Evolutionary conservation across 1,140 invertebrate species (phyloP).

Genomic region (Acromyrmex charruanus): DNA sequence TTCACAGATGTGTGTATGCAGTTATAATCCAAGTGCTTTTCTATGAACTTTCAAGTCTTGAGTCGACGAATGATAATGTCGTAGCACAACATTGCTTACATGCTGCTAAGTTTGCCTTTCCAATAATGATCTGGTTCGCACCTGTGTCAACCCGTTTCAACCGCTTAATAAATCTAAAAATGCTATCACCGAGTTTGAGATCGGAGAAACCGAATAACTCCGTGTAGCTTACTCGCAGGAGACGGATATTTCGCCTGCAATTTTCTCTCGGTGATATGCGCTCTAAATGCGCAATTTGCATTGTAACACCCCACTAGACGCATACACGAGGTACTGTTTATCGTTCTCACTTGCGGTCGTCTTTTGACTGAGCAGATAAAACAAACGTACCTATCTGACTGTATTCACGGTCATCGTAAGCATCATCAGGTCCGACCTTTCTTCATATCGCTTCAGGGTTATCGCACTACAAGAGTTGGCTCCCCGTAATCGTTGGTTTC

Average conservation of each 20-base stretch:
- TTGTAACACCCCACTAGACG: slow-evolving; percentile 21
- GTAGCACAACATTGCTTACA: not conserved
- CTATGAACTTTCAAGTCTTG: not conserved
- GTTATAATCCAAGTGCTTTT: not conserved
- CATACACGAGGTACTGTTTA: slow-evolving; percentile 45
- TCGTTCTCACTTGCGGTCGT: slow-evolving; percentile 2
- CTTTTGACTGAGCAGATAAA: not conserved
- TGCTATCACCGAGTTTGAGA: not conserved
- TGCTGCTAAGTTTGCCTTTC: slow-evolving; percentile 19
- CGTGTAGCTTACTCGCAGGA: not conserved
- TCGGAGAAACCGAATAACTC: not conserved
- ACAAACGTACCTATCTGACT: slow-evolving; percentile 20
- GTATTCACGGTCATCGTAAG: slow-evolving; percentile 32
- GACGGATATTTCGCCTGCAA: not conserved
- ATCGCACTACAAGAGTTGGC: slow-evolving; percentile 61
- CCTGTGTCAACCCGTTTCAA: not conserved
- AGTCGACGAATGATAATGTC: not conserved
- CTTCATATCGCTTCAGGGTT: slow-evolving; percentile 77
- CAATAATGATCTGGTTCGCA: slow-evolving; percentile 29
- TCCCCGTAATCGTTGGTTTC: not conserved
- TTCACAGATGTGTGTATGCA: not conserved
- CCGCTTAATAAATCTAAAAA: slow-evolving; percentile 42
- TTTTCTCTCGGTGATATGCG: slow-evolving; percentile 35
- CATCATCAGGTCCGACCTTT: slow-evolving; percentile 64
- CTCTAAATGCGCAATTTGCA: slow-evolving; percentile 48